Percentiles rank a stretch among this genome's conserved stretches.
phyloP scores from a whole-genome alignment of 2,113 vertebrate species.

The Gallinago undulata region DNA sequence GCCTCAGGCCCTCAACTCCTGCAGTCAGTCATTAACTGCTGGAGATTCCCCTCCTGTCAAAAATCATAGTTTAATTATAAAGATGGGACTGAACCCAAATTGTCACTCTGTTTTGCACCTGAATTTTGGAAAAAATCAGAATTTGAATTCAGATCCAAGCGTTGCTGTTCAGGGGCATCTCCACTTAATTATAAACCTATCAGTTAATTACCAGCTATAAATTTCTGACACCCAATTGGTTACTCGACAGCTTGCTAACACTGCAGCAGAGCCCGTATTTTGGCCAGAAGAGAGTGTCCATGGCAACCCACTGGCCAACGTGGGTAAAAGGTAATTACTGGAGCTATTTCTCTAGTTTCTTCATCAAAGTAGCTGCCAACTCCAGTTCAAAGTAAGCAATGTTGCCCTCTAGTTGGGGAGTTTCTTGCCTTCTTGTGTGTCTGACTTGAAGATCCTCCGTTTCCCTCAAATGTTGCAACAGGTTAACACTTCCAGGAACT shows the following conservation, averaged over 20 bases:
- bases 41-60: constrained; percentile 68
- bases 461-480: not conserved
- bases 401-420: not conserved
- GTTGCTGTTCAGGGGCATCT: constrained; percentile 27
- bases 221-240: constrained; percentile 34
- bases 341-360: constrained; percentile 15
- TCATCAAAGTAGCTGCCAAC: not conserved
- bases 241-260: not conserved
- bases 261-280: not conserved
- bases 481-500: not conserved
- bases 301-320: constrained; percentile 1
- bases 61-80: constrained; percentile 70
- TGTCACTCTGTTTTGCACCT: not conserved
- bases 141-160: constrained; percentile 38
- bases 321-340: constrained; percentile 31
- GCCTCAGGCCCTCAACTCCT: constrained; percentile 63
- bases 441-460: not conserved
- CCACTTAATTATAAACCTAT: constrained; percentile 45
- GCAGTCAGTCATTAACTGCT: constrained; percentile 70
- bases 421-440: not conserved
- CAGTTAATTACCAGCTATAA: constrained; percentile 44
- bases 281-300: constrained; percentile 23
- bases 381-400: not conserved
- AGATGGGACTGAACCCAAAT: constrained; percentile 57
- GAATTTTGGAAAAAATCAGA: constrained; percentile 45